These are phyloP conservation scores for Glareola pratincola DNA, from an alignment of 2,113 vertebrate genomes.

Conservation along the genomic window DNA sequence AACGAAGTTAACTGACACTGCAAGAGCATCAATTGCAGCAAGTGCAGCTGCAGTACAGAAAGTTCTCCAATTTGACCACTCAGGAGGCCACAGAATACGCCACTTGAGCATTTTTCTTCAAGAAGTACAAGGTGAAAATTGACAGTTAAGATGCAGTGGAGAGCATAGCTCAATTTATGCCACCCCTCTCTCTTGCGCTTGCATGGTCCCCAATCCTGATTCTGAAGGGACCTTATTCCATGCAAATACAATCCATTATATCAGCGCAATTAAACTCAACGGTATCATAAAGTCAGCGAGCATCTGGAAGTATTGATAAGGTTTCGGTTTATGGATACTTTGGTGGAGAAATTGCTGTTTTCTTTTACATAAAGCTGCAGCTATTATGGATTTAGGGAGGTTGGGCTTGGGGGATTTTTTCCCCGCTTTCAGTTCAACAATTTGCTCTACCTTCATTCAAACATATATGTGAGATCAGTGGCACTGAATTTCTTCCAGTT, in stretches of 20 bases:
- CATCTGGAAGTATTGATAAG: slow-evolving; percentile 48
- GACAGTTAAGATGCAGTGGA: background rate
- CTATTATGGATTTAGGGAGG: background rate
- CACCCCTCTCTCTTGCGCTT: background rate
- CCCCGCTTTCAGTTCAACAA: background rate
- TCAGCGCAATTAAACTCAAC: slow-evolving; percentile 2
- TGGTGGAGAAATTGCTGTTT: background rate
- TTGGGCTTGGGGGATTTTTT: background rate
- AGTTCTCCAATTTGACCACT: background rate
- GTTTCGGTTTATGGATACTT: slow-evolving; percentile 14
- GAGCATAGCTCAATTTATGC: background rate
- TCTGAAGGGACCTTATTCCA: background rate
- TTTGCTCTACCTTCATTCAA: background rate
- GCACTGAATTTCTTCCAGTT: slow-evolving; percentile 31
- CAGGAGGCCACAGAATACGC: background rate
- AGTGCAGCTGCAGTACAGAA: background rate
- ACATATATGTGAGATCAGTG: background rate
- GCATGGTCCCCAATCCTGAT: background rate
- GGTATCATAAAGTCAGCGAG: slow-evolving; percentile 21
- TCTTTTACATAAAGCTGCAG: background rate
- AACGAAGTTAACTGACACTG: background rate
- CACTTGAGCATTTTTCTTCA: background rate
- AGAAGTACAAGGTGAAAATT: background rate
- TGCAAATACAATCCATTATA: background rate
- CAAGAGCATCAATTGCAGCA: background rate